phyloP scores from a whole-genome alignment of 2,888 invertebrate species.

The Ichneumon xanthorius region DNA sequence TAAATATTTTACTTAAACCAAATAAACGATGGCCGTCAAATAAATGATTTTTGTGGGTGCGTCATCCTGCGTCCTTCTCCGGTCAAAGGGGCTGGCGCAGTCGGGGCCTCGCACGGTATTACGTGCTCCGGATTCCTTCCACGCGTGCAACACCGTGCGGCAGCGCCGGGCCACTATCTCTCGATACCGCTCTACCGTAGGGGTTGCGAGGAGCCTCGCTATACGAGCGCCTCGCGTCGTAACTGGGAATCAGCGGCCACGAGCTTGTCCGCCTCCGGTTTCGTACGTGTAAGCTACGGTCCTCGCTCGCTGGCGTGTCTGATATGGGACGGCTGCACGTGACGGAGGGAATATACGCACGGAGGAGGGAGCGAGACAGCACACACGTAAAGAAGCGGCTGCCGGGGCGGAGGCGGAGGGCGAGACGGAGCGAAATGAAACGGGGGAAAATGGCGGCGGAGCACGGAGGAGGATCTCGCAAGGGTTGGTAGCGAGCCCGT shows the following conservation, averaged over 20 bases:
- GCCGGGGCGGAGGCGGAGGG: neutral
- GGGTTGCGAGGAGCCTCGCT: constrained; percentile 31
- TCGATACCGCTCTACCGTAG: constrained; percentile 41
- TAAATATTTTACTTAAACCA: too few species aligned
- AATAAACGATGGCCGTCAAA: too few species aligned
- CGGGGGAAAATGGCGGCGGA: constrained; percentile 50
- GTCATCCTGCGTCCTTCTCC: neutral
- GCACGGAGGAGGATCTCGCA: constrained; percentile 45
- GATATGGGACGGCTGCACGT: constrained; percentile 19
- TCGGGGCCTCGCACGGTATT: constrained; percentile 42
- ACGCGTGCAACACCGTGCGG: constrained; percentile 48
- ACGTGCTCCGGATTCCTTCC: constrained; percentile 69
- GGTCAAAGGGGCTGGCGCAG: neutral
- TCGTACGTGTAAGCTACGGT: neutral
- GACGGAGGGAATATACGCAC: constrained; percentile 35
- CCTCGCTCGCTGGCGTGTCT: constrained; percentile 19
- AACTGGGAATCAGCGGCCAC: constrained; percentile 55
- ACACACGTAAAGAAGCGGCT: constrained; percentile 64
- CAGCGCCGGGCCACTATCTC: constrained; percentile 33
- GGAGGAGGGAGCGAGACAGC: constrained; percentile 4
- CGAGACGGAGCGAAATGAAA: constrained; percentile 65
- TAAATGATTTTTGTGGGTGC: too few species aligned
- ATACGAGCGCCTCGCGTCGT: constrained; percentile 61
- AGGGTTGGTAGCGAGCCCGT: constrained; percentile 46
- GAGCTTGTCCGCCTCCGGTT: constrained; percentile 9